A percentile compares a stretch with the other conserved stretches of the same genome.
Conservation (phyloP, 1,140 invertebrate species). For the Pachyrhynchus sulphureomaculatus region DNA sequence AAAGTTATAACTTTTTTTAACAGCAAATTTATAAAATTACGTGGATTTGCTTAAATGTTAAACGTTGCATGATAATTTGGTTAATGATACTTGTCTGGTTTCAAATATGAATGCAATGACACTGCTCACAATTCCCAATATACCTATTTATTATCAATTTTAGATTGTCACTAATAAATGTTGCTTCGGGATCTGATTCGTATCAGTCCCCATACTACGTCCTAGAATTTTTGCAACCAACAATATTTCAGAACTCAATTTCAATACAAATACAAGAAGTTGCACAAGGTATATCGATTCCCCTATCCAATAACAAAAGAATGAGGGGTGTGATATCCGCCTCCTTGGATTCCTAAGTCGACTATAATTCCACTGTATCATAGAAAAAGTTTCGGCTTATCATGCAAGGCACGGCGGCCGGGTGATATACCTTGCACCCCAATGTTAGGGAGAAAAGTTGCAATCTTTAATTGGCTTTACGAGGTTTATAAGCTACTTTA, state of each 20-base stretch:
- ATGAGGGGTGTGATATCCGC: constrained; percentile 8
- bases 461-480: constrained; percentile 28
- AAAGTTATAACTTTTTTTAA: no score
- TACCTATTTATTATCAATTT: no score
- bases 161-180: no score
- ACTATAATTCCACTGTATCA: constrained; percentile 13
- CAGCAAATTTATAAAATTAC: no score
- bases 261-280: not conserved
- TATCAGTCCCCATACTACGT: no score
- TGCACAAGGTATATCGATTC: not conserved
- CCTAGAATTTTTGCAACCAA: no score
- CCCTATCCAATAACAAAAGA: constrained; percentile 1
- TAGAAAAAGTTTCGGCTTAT: constrained; percentile 27
- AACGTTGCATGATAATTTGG: no score
- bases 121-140: no score
- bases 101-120: no score
- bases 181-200: no score
- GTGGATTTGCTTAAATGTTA: no score
- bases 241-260: not conserved
- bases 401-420: constrained; percentile 16
- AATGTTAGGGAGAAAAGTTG: constrained; percentile 23
- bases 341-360: constrained; percentile 3
- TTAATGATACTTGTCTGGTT: no score
- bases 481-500: constrained; percentile 20
- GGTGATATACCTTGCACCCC: constrained; percentile 20